These are phyloP conservation scores for Acanthiza pusilla DNA, from an alignment of 2,797 vertebrate species.

Conservation along the genomic window DNA sequence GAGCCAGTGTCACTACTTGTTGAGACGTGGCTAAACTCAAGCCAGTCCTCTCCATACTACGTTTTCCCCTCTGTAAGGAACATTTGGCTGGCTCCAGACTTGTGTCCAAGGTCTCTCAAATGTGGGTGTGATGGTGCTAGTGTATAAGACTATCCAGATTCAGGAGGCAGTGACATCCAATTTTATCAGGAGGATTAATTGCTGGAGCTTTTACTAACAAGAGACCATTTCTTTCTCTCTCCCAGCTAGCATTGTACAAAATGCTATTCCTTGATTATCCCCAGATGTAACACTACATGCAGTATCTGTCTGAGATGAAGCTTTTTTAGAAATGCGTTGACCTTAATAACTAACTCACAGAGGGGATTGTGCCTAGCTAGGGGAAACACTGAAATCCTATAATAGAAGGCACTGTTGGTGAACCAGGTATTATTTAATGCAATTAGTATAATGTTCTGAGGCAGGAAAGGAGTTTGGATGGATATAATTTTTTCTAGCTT, in stretches of 20 bases:
- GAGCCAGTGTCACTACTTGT: rapidly evolving
- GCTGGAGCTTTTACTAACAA: neutral
- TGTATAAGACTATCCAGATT: neutral
- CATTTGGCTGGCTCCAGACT: neutral
- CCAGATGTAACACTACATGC: neutral
- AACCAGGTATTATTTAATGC: neutral
- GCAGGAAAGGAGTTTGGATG: neutral
- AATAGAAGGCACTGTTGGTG: neutral
- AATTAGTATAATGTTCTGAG: neutral
- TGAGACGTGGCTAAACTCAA: neutral
- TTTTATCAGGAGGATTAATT: neutral
- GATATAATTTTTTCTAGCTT: neutral
- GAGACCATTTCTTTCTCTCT: neutral
- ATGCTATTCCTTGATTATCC: neutral
- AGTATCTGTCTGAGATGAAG: neutral
- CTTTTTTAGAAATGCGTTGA: neutral
- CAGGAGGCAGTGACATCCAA: neutral
- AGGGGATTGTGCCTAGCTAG: neutral
- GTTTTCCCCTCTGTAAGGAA: neutral
- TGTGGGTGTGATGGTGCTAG: neutral
- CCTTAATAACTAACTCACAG: neutral
- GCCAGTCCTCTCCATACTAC: neutral
- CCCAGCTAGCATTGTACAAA: neutral
- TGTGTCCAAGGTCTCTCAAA: neutral
- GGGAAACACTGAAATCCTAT: neutral